These are phyloP conservation scores for Puffinus mauretanicus DNA, from an alignment of 2,113 vertebrate genomes.

Conservation along the genomic window DNA sequence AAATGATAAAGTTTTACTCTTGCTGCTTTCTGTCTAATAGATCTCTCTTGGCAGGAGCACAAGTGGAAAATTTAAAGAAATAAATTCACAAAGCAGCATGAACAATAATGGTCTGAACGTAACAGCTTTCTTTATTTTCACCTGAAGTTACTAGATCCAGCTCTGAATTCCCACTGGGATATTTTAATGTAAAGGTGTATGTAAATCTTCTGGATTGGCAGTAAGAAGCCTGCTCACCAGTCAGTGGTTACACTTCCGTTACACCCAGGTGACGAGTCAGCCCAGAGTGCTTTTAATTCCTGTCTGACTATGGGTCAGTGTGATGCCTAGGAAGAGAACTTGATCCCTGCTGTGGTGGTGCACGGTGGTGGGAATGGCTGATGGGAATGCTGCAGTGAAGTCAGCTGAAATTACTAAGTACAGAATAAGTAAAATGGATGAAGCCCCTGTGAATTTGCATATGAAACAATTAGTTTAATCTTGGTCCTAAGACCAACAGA, in stretches of 20 bases:
- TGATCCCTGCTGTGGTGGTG: background rate
- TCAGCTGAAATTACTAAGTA: fast-evolving
- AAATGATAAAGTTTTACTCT: conserved; percentile 83
- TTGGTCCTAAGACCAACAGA: background rate
- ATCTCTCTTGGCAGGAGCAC: conserved; percentile 83
- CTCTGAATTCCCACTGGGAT: background rate
- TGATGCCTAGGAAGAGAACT: background rate
- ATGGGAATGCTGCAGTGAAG: background rate
- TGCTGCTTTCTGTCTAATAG: conserved; percentile 87
- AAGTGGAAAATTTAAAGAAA: conserved; percentile 80
- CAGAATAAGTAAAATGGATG: background rate
- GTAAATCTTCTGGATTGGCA: background rate
- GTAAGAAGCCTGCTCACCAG: background rate
- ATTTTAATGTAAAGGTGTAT: background rate
- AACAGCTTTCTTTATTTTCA: conserved; percentile 71
- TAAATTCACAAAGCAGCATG: conserved; percentile 95
- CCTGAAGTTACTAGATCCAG: background rate
- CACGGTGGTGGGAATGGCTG: background rate
- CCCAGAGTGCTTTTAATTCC: background rate
- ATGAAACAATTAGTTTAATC: background rate
- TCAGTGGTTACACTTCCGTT: background rate
- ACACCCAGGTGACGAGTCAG: background rate
- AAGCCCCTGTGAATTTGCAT: background rate
- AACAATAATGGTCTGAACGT: conserved; percentile 84
- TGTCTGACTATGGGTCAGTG: background rate